Conservation (phyloP, 2,113 vertebrate species). For the Rhynchopsitta pachyrhyncha region DNA sequence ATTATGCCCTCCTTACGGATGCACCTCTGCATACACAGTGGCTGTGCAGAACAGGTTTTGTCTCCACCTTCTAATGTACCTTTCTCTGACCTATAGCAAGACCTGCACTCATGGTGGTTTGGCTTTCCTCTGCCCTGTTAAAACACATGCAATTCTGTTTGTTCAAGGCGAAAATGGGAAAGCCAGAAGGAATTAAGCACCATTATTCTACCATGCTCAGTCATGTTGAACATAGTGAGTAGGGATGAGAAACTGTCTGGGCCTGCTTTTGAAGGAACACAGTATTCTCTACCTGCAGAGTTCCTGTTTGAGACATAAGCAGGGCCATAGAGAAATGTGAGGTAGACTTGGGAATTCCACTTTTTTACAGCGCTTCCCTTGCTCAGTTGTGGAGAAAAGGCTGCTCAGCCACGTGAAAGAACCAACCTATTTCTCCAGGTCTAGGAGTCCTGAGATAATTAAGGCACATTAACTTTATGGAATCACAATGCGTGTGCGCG, state of each 20-base stretch:
- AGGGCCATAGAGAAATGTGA: neutral
- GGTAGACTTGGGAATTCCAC: neutral
- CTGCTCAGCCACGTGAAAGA: neutral
- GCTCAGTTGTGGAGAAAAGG: neutral
- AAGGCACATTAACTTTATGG: neutral
- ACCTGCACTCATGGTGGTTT: neutral
- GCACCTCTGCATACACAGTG: neutral
- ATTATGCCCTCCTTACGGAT: neutral
- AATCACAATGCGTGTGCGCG: fast-evolving
- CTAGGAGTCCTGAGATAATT: neutral
- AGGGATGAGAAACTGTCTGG: neutral
- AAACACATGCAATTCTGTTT: fast-evolving
- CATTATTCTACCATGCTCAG: fast-evolving
- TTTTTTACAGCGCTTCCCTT: neutral
- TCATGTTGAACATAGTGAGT: neutral
- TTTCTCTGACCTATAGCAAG: neutral
- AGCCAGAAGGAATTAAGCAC: neutral
- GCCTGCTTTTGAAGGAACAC: neutral
- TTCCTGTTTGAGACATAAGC: neutral
- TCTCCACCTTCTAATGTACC: neutral
- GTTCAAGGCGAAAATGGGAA: neutral
- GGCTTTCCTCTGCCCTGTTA: neutral
- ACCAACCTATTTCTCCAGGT: neutral
- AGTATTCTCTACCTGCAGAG: neutral
- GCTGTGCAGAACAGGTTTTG: neutral